Evolutionary conservation across 2,113 vertebrate genomes (phyloP).

Genomic region (Trinectes maculatus): DNA sequence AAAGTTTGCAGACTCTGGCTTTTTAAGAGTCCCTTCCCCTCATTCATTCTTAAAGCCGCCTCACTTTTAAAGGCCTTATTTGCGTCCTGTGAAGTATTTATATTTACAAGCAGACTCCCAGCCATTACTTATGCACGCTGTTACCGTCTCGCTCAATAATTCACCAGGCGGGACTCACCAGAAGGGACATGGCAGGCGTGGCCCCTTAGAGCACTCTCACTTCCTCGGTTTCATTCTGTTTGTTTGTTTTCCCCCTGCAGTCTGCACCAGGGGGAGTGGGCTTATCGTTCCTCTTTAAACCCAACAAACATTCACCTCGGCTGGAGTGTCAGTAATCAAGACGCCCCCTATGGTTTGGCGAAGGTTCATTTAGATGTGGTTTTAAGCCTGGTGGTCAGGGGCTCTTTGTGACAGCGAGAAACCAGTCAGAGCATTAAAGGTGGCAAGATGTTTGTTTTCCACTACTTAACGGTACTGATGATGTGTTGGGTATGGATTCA

Average conservation of each 20-base stretch:
- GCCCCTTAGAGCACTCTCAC: constrained; percentile 49
- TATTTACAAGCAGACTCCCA: constrained; percentile 80
- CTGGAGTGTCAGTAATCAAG: constrained; percentile 21
- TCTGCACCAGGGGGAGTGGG: constrained; percentile 8
- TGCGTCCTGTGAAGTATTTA: constrained; percentile 79
- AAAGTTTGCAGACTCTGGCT: constrained; percentile 30
- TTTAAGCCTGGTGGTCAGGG: background rate
- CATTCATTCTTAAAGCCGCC: constrained; percentile 78
- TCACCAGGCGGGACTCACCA: constrained; percentile 61
- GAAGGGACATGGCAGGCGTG: constrained; percentile 54
- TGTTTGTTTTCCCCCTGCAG: constrained; percentile 17
- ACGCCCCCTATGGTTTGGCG: constrained; percentile 26
- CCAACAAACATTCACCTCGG: constrained; percentile 12
- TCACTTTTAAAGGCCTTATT: constrained; percentile 78
- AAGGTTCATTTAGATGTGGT: background rate
- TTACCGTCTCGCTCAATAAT: constrained; percentile 80
- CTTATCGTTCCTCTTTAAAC: constrained; percentile 29
- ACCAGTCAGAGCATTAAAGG: no score
- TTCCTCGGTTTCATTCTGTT: no score
- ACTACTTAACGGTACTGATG: no score
- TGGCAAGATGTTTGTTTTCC: no score
- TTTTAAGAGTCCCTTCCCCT: constrained; percentile 42
- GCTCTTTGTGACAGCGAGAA: background rate
- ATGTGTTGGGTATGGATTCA: constrained; percentile 16
- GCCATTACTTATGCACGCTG: constrained; percentile 78